A percentile compares a stretch with the other conserved stretches of the same genome.
Evolutionary conservation across 2,113 vertebrate species (phyloP).

Genomic region (Oncorhynchus tshawytscha): DNA sequence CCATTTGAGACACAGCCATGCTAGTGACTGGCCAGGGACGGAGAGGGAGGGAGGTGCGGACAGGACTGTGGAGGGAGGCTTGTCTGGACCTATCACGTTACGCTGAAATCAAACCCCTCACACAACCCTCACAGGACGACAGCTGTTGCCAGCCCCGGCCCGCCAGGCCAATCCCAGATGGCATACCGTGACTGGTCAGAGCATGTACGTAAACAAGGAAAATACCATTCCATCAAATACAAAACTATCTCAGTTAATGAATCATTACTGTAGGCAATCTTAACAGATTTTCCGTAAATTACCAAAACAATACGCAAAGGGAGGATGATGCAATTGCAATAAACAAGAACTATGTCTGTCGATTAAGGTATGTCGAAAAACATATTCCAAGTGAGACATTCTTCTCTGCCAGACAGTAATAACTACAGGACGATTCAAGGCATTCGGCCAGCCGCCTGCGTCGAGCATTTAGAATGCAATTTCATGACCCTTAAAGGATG

Average conservation of each 20-base stretch:
- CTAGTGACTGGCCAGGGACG: constrained; percentile 29
- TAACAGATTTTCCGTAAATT: neutral
- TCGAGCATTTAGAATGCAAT: constrained; percentile 37
- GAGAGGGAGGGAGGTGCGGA: constrained; percentile 29
- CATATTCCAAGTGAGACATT: neutral
- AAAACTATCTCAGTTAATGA: neutral
- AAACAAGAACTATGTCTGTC: neutral
- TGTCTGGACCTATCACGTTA: constrained; percentile 67
- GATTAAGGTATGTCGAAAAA: neutral
- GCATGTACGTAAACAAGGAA: constrained; percentile 54
- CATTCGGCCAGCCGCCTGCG: constrained; percentile 17
- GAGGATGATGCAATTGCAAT: neutral
- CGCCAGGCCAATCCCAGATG: constrained; percentile 27
- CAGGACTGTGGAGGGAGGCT: constrained; percentile 22
- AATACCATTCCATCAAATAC: constrained; percentile 6
- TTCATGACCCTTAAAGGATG: constrained; percentile 33
- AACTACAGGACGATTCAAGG: constrained; percentile 12
- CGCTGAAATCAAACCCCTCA: constrained; percentile 65
- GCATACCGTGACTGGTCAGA: constrained; percentile 40
- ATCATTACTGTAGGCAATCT: neutral
- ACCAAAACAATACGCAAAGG: neutral
- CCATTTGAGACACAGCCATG: constrained; percentile 13
- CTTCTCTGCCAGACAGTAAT: constrained; percentile 13
- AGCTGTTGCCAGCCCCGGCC: constrained; percentile 71
- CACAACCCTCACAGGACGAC: constrained; percentile 55